phyloP scores from a whole-genome alignment of 1,140 invertebrate species.

The Lasaia peninsularis region DNA sequence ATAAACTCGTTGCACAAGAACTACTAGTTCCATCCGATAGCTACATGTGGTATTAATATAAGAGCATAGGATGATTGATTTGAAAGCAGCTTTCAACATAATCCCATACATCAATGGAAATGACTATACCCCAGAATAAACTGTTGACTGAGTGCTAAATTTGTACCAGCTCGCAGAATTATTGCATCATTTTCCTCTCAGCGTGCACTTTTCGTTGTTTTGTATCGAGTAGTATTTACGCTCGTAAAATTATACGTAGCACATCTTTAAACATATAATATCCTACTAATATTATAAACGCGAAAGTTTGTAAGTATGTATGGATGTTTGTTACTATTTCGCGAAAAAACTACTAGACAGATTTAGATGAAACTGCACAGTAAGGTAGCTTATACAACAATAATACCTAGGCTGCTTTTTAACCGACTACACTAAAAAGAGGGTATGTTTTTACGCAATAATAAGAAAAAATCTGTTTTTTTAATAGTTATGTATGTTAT shows the following conservation, averaged over 20 bases:
- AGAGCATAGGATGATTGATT: constrained; percentile 6
- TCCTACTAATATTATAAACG: too few relatives aligned
- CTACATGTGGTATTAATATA: not conserved
- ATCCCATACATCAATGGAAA: constrained; percentile 19
- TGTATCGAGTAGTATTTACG: constrained; percentile 13
- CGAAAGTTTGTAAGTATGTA: too few relatives aligned
- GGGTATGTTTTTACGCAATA: too few relatives aligned
- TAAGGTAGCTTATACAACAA: too few relatives aligned
- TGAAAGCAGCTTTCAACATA: constrained; percentile 5
- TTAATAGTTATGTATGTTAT: too few relatives aligned
- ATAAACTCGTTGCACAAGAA: not conserved
- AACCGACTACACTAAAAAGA: too few relatives aligned
- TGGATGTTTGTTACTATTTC: too few relatives aligned
- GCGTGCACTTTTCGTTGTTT: constrained; percentile 15
- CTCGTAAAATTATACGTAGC: not conserved
- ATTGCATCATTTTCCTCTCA: constrained; percentile 39
- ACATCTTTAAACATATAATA: not conserved
- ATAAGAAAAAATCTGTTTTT: too few relatives aligned
- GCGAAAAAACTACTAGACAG: too few relatives aligned
- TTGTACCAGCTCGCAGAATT: constrained; percentile 33
- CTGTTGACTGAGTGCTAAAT: constrained; percentile 39
- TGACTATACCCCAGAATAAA: constrained; percentile 25
- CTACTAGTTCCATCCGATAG: not conserved
- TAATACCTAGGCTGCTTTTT: too few relatives aligned
- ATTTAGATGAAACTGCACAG: too few relatives aligned